Percentiles rank a stretch among this genome's conserved stretches.
These are phyloP conservation scores for Stomatorhinus walkeri DNA, from an alignment of 2,797 vertebrate species.

Conservation along the genomic window DNA sequence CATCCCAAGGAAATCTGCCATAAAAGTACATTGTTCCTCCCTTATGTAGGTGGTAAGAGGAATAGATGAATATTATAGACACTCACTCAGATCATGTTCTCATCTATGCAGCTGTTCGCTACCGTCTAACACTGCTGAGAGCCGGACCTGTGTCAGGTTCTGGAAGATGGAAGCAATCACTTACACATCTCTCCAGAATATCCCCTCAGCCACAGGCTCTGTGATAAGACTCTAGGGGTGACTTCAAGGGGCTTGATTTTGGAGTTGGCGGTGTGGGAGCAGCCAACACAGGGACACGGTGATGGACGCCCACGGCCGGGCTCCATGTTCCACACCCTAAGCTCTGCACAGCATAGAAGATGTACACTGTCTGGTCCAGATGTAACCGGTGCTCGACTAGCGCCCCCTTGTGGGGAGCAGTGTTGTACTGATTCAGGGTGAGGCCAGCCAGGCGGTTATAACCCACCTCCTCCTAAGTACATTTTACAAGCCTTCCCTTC, in stretches of 20 bases:
- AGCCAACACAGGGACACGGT: background rate
- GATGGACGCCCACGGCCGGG: background rate
- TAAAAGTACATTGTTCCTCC: background rate
- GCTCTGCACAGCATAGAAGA: background rate
- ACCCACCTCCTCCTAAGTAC: background rate
- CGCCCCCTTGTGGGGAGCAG: background rate
- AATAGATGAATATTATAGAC: background rate
- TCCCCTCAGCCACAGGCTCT: background rate
- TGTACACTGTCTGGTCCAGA: background rate
- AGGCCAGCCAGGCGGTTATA: background rate
- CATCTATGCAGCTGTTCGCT: background rate
- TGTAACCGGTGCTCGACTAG: background rate
- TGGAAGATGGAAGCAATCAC: background rate
- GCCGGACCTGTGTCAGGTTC: background rate
- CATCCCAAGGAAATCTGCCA: background rate
- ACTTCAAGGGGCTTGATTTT: constrained; percentile 4
- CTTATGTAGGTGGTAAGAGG: background rate
- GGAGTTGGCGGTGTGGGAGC: background rate
- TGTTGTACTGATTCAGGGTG: background rate
- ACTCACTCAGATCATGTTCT: background rate
- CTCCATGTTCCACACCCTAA: background rate
- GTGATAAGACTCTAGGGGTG: background rate
- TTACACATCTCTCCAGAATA: background rate
- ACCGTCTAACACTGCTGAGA: background rate
- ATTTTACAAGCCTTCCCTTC: background rate